Percentiles rank a stretch among this genome's conserved stretches.
phyloP scores from a whole-genome alignment of 2,888 invertebrate species.

The Anodontia alba region DNA sequence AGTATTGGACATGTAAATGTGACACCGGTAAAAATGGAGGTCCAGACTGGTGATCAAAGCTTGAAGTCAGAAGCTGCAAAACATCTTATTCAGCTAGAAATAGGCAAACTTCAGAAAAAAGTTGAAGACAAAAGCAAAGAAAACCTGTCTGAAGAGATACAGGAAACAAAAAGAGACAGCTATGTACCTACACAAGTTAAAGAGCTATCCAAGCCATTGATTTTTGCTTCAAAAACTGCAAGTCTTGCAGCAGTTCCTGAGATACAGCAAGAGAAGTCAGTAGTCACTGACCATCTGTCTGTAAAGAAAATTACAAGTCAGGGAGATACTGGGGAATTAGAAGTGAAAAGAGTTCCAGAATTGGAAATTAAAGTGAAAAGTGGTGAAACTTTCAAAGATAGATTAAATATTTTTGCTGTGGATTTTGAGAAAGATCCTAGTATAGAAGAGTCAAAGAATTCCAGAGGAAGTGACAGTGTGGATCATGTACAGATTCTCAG shows the following conservation, averaged over 20 bases:
- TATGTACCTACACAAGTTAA: not conserved
- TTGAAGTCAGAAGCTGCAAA: conserved; percentile 4
- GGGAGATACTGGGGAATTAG: not conserved
- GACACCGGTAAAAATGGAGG: not conserved
- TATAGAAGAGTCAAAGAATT: not conserved
- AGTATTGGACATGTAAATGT: not conserved
- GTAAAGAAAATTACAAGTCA: not conserved
- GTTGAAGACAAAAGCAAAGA: not conserved
- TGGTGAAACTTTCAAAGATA: not conserved
- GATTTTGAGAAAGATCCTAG: conserved; percentile 2
- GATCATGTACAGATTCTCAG: not conserved
- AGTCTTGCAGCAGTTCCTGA: not conserved
- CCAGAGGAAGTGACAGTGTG: not conserved
- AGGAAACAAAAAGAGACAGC: not conserved
- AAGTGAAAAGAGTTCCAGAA: not conserved
- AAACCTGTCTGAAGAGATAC: not conserved
- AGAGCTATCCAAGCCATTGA: not conserved
- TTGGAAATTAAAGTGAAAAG: not conserved
- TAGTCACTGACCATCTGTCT: no score
- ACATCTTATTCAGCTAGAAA: conserved; percentile 2
- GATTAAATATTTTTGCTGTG: conserved; percentile 5
- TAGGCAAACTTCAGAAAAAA: conserved; percentile 6
- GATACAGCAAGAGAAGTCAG: not conserved
- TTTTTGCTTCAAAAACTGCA: not conserved
- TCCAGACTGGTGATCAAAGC: not conserved